phyloP scores from a whole-genome alignment of 2,888 invertebrate genomes.

The Drosophila histrio region DNA sequence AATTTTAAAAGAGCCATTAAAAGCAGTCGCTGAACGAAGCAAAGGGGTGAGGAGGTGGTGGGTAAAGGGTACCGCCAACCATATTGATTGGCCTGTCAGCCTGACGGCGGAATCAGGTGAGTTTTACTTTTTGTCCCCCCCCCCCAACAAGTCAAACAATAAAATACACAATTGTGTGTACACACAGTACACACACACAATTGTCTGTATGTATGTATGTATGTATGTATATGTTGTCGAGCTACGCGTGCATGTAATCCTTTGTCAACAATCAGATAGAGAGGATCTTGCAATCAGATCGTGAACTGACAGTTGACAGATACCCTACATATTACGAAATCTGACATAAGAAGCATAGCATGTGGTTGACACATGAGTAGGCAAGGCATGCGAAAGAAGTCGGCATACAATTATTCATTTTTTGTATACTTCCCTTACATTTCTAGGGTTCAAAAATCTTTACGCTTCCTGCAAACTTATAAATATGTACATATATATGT shows the following conservation, averaged over 20 bases:
- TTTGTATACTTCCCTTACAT: too few species aligned
- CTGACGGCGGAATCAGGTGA: background rate
- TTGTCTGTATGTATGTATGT: background rate
- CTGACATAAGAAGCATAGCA: background rate
- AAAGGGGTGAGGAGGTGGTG: too few species aligned
- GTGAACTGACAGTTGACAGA: conserved; percentile 1
- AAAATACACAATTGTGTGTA: background rate
- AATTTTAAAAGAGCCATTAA: conserved; percentile 41
- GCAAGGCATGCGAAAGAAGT: background rate
- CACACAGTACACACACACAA: background rate
- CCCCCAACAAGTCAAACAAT: background rate
- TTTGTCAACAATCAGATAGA: conserved; percentile 4
- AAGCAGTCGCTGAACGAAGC: conserved; percentile 15
- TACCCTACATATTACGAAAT: background rate
- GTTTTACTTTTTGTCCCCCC: background rate
- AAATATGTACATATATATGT: too few species aligned
- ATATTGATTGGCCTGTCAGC: conserved; percentile 28
- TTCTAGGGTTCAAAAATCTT: too few species aligned
- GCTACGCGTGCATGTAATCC: conserved; percentile 13
- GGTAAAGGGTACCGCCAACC: background rate
- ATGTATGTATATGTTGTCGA: background rate
- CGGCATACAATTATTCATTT: too few species aligned
- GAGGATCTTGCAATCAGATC: conserved; percentile 17
- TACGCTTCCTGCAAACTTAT: too few species aligned
- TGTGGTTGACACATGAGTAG: background rate